These are phyloP conservation scores for Mimumesa dahlbomi DNA, from an alignment of 2,888 invertebrate genomes.

Conservation along the genomic window DNA sequence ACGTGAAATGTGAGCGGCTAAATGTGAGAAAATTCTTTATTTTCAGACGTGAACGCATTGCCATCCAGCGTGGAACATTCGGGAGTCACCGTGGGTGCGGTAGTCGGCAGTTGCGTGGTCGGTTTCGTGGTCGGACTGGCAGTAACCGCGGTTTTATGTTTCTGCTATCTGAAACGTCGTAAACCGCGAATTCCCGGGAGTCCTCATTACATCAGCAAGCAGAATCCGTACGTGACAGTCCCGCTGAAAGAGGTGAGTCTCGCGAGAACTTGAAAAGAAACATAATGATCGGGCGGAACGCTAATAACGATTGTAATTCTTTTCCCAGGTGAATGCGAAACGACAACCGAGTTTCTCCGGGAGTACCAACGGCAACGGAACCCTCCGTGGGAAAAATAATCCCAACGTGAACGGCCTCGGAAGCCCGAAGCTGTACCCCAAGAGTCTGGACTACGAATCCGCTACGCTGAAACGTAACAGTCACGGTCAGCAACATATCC, in stretches of 20 bases:
- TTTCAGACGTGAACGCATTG: slow-evolving; percentile 56
- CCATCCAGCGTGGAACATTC: slow-evolving; percentile 64
- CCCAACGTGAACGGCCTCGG: slow-evolving; percentile 80
- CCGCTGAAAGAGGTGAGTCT: slow-evolving; percentile 88
- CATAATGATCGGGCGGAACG: too few species aligned
- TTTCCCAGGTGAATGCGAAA: slow-evolving; percentile 80
- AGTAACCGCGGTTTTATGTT: slow-evolving; percentile 78
- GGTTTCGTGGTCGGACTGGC: slow-evolving; percentile 80
- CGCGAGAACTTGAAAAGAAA: too few species aligned
- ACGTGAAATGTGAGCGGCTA: too few species aligned
- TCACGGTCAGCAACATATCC: slow-evolving; percentile 82
- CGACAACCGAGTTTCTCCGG: slow-evolving; percentile 88
- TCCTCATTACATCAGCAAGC: slow-evolving; percentile 91
- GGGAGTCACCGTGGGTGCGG: slow-evolving; percentile 82
- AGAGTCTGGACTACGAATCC: slow-evolving; percentile 89
- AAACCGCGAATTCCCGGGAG: slow-evolving; percentile 86
- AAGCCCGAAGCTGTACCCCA: slow-evolving; percentile 86
- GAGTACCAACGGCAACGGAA: slow-evolving; percentile 81
- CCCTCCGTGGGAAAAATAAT: slow-evolving; percentile 83
- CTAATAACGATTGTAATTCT: too few species aligned
- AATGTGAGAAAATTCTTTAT: too few species aligned
- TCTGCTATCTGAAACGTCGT: slow-evolving; percentile 81
- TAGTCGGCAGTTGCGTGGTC: slow-evolving; percentile 80
- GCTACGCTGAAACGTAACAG: slow-evolving; percentile 89
- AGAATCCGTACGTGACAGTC: slow-evolving; percentile 91